Percentiles rank a stretch among this genome's conserved stretches.
phyloP scores from a whole-genome alignment of 2,113 vertebrate genomes.

The Catagonus wagneri region DNA sequence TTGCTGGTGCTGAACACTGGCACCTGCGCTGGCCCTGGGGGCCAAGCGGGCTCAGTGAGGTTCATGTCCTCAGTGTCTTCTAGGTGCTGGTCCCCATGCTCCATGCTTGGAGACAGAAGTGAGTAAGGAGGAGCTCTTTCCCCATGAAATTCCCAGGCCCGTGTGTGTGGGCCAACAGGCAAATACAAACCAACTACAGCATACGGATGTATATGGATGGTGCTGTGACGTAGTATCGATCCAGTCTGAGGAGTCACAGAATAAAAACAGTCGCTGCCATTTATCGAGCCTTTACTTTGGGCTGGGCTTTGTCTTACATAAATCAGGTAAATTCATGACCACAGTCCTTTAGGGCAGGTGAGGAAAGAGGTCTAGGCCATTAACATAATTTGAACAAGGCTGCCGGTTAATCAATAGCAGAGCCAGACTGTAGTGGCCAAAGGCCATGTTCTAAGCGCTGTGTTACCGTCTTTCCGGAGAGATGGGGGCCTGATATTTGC shows the following conservation, averaged over 20 bases:
- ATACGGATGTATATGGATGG: background rate
- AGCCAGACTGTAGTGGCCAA: background rate
- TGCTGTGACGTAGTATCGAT: background rate
- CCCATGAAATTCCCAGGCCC: background rate
- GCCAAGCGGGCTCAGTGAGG: background rate
- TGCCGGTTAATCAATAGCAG: background rate
- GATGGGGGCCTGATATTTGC: background rate
- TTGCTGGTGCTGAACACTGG: fast-evolving
- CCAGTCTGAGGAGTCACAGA: background rate
- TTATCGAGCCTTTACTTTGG: background rate
- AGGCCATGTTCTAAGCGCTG: background rate
- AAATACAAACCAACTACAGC: background rate
- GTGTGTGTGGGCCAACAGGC: background rate
- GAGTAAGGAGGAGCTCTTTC: background rate
- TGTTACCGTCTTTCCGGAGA: background rate
- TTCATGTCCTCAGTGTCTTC: background rate
- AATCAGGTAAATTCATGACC: background rate
- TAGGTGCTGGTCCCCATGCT: background rate
- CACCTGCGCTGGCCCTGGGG: fast-evolving
- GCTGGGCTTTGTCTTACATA: background rate
- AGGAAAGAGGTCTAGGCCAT: background rate
- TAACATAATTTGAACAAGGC: background rate
- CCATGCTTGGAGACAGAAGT: background rate
- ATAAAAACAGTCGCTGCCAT: background rate
- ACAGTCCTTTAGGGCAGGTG: no score